phyloP scores from a whole-genome alignment of 2,797 vertebrate genomes.

The Gymnopithys bicolor region DNA sequence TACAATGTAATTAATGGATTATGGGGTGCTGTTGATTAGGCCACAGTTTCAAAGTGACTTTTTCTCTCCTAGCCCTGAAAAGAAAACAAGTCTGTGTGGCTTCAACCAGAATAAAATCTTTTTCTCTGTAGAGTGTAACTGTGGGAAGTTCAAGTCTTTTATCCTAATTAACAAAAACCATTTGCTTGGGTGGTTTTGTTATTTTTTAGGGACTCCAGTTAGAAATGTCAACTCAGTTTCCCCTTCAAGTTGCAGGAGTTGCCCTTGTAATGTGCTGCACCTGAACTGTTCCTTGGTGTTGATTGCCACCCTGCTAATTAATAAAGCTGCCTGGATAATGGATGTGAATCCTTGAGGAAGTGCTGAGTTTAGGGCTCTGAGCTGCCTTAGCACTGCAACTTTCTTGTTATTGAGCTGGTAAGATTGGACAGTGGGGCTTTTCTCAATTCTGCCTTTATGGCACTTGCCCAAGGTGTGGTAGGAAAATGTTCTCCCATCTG shows the following conservation, averaged over 20 bases:
- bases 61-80: background rate
- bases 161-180: background rate
- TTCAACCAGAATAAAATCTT: background rate
- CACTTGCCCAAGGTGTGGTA: fast-evolving
- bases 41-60: background rate
- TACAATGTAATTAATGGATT: fast-evolving
- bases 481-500: background rate
- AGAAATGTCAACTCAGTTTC: background rate
- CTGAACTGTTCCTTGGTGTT: background rate
- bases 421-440: background rate
- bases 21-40: background rate
- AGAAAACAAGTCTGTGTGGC: background rate
- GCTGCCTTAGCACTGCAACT: background rate
- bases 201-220: background rate
- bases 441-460: background rate
- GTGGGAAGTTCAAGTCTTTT: background rate
- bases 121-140: background rate
- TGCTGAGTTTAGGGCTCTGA: background rate
- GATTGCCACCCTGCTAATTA: background rate
- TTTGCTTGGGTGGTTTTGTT: background rate
- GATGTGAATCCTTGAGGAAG: background rate
- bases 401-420: background rate
- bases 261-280: background rate
- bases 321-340: background rate
- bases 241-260: background rate